A percentile compares a stretch with the other conserved stretches of the same genome.
Conservation (phyloP, 2,113 vertebrate genomes). For the Nannobrachium achirus region DNA sequence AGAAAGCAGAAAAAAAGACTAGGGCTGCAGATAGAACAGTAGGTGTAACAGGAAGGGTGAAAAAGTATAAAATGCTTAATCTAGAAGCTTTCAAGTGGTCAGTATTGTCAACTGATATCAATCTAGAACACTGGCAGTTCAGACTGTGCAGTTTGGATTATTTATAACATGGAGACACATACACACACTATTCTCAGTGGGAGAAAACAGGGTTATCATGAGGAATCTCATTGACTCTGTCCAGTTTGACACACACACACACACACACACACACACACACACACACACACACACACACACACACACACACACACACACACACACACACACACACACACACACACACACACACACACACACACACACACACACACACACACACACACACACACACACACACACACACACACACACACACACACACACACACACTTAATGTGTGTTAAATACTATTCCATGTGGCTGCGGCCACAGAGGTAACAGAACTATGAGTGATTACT, state of each 20-base stretch:
- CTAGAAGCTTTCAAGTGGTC: slow-evolving; percentile 63
- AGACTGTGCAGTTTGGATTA: slow-evolving; percentile 28
- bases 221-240: background rate
- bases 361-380: too few relatives aligned
- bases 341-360: too few relatives aligned
- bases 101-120: slow-evolving; percentile 46
- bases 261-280: slow-evolving; percentile 1
- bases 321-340: too few relatives aligned
- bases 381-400: too few relatives aligned
- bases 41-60: slow-evolving; percentile 37
- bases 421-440: too few relatives aligned
- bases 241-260: background rate
- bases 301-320: too few relatives aligned
- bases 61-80: slow-evolving; percentile 61
- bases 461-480: too few relatives aligned
- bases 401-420: too few relatives aligned
- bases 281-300: too few relatives aligned
- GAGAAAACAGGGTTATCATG: background rate
- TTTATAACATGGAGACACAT: slow-evolving; percentile 18
- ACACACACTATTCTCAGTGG: background rate
- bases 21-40: slow-evolving; percentile 31
- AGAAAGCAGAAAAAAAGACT: slow-evolving; percentile 9
- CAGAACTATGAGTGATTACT: too few relatives aligned
- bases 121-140: slow-evolving; percentile 63
- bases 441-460: too few relatives aligned